Conservation (phyloP, 2,113 vertebrate genomes). For the Strigops habroptila region DNA sequence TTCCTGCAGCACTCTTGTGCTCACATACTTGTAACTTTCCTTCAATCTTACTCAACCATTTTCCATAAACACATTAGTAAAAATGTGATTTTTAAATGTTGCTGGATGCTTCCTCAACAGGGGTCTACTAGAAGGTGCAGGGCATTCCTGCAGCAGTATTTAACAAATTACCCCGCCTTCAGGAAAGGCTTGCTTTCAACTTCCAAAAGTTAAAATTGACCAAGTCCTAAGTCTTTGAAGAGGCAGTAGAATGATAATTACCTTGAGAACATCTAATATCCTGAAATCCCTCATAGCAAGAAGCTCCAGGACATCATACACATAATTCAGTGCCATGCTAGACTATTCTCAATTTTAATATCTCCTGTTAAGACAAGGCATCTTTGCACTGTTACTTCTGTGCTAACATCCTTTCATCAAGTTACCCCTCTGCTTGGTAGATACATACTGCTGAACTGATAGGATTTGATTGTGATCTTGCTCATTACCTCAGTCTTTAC, state of each 20-base stretch:
- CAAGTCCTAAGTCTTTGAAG: background rate
- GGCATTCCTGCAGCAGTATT: background rate
- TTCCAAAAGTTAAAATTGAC: background rate
- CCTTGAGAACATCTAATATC: background rate
- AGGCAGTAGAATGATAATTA: fast-evolving
- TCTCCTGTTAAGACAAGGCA: background rate
- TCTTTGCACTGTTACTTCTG: background rate
- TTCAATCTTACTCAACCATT: background rate
- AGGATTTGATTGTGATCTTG: background rate
- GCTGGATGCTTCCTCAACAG: background rate
- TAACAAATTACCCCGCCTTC: background rate
- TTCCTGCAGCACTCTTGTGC: conserved; percentile 5
- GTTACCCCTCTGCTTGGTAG: background rate
- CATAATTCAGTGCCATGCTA: background rate
- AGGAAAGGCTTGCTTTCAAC: background rate
- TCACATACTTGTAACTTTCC: background rate
- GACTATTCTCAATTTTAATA: background rate
- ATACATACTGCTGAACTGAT: background rate
- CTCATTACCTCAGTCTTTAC: background rate
- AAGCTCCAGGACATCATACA: background rate
- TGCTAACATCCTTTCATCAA: background rate
- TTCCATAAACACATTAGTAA: background rate
- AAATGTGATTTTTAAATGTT: background rate
- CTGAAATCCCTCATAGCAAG: background rate
- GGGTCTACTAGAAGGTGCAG: background rate